These are phyloP conservation scores for Crocidura indochinensis DNA, from an alignment of 2,797 vertebrate species.

Conservation along the genomic window DNA sequence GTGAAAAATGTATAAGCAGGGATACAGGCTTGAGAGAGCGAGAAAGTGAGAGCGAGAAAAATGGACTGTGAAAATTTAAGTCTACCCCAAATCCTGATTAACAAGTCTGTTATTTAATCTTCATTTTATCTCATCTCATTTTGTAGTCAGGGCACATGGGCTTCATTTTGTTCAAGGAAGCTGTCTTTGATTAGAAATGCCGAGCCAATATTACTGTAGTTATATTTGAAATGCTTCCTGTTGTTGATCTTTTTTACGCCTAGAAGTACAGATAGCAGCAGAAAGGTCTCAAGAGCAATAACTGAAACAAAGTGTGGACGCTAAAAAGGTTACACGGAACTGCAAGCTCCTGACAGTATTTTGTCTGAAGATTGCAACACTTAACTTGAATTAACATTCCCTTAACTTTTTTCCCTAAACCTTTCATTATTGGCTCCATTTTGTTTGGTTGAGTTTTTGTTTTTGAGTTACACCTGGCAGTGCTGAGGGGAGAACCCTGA, in stretches of 20 bases:
- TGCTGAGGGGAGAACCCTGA: no score
- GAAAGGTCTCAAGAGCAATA: neutral
- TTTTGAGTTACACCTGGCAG: neutral
- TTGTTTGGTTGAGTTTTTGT: neutral
- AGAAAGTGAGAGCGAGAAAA: constrained; percentile 81
- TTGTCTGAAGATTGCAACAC: neutral
- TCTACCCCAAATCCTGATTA: constrained; percentile 82
- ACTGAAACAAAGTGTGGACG: neutral
- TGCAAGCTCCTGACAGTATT: neutral
- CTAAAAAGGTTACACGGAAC: neutral
- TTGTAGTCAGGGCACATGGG: constrained; percentile 70
- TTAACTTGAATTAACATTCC: constrained; percentile 4
- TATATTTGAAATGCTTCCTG: constrained; percentile 48
- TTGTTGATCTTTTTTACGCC: constrained; percentile 47
- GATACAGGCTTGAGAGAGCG: constrained; percentile 75
- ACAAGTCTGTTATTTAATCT: constrained; percentile 79
- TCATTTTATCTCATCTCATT: constrained; percentile 81
- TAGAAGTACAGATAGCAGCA: neutral
- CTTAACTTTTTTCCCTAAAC: neutral
- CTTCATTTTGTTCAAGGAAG: constrained; percentile 44
- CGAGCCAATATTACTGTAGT: constrained; percentile 22
- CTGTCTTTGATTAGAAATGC: constrained; percentile 10
- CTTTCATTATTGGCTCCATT: neutral
- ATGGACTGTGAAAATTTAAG: constrained; percentile 86
- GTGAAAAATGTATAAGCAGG: constrained; percentile 66